Percentiles rank a stretch among this genome's conserved stretches.
phyloP scores from a whole-genome alignment of 2,113 vertebrate genomes.

The Circaetus gallicus region DNA sequence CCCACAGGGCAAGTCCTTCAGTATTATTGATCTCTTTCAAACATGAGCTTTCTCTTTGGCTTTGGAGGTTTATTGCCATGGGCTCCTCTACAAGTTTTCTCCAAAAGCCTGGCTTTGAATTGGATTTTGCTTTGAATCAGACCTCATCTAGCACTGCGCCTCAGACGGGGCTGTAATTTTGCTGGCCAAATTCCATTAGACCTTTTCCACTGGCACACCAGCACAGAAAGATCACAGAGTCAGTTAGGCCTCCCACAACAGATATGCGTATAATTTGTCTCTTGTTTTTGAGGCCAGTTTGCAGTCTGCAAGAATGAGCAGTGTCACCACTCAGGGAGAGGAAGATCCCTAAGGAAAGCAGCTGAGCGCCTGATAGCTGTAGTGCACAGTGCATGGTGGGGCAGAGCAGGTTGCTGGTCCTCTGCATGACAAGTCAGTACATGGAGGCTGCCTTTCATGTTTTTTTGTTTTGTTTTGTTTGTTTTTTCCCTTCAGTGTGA shows the following conservation, averaged over 20 bases:
- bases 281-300: not conserved
- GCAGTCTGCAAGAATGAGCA: not conserved
- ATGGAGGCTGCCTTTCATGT: not conserved
- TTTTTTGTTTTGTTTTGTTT: not conserved
- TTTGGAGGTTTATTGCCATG: not conserved
- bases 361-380: not conserved
- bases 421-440: not conserved
- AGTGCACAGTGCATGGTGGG: not conserved
- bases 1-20: not conserved
- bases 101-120: not conserved
- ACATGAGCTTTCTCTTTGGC: not conserved
- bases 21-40: not conserved
- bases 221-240: not conserved
- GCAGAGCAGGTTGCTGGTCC: not conserved
- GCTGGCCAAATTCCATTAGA: not conserved
- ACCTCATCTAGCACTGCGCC: not conserved
- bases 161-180: fast-evolving
- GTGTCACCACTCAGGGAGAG: not conserved
- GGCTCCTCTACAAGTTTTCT: not conserved
- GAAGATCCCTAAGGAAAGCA: not conserved
- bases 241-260: not conserved
- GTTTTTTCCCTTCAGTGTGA: not conserved
- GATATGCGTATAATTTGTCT: fast-evolving
- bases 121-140: not conserved
- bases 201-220: not conserved